These are phyloP conservation scores for Nomada ruficornis DNA, from an alignment of 2,888 invertebrate species.

Conservation along the genomic window DNA sequence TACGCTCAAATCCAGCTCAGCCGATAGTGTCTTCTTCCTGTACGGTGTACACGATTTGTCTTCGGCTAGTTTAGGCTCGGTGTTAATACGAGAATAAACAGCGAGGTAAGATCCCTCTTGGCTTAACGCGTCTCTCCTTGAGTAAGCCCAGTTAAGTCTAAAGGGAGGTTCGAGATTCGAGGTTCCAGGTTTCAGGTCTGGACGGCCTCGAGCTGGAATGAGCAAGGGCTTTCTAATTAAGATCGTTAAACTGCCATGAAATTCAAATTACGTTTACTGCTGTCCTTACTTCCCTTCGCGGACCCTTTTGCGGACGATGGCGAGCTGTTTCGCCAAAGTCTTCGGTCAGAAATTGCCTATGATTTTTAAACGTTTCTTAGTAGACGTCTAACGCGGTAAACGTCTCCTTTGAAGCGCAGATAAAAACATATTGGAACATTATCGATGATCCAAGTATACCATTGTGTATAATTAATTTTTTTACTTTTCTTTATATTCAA, in stretches of 20 bases:
- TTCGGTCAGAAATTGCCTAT: constrained; percentile 60
- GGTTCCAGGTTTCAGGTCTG: constrained; percentile 71
- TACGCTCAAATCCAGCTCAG: constrained; percentile 57
- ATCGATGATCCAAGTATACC: neutral
- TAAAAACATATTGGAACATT: neutral
- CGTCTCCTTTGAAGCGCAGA: too few species aligned
- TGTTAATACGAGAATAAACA: constrained; percentile 82
- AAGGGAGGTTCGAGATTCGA: constrained; percentile 76
- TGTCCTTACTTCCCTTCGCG: constrained; percentile 72
- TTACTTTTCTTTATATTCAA: neutral
- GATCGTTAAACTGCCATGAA: constrained; percentile 84
- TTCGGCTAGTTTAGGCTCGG: constrained; percentile 75
- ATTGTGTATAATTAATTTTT: too few species aligned
- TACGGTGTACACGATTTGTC: constrained; percentile 75
- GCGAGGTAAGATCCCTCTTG: constrained; percentile 75
- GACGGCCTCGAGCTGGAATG: constrained; percentile 71
- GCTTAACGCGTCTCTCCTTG: constrained; percentile 77
- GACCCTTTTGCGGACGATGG: constrained; percentile 70
- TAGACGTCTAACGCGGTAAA: neutral
- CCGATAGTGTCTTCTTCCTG: constrained; percentile 58
- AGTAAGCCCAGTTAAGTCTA: constrained; percentile 76
- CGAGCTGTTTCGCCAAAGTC: constrained; percentile 42
- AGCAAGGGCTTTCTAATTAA: constrained; percentile 82
- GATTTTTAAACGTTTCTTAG: constrained; percentile 47
- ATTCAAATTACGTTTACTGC: constrained; percentile 82